A percentile compares a stretch with the other conserved stretches of the same genome.
These are phyloP conservation scores for Pogonognathellus flavescens DNA, from an alignment of 1,140 invertebrate genomes.

Conservation along the genomic window DNA sequence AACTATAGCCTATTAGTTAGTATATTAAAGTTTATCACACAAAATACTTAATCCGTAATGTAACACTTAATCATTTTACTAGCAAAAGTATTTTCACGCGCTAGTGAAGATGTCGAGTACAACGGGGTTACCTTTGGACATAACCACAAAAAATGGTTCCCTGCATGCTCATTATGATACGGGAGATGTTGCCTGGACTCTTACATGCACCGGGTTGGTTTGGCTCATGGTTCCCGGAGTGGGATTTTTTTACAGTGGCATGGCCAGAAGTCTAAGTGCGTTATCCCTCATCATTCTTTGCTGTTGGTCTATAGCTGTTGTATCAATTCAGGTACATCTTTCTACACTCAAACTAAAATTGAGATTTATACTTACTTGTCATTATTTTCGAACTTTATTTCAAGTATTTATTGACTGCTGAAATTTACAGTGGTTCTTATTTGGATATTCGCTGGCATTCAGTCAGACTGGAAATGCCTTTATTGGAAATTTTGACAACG, in stretches of 20 bases:
- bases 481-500: slow-evolving; percentile 61
- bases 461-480: slow-evolving; percentile 54
- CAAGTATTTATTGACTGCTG: neutral
- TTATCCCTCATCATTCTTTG: slow-evolving; percentile 60
- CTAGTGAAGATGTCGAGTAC: neutral
- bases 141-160: no score
- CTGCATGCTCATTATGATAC: slow-evolving; percentile 19
- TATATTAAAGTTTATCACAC: no score
- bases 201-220: slow-evolving; percentile 55
- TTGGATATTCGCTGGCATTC: slow-evolving; percentile 64
- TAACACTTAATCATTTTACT: no score
- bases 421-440: slow-evolving; percentile 58
- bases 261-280: slow-evolving; percentile 57
- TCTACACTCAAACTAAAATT: neutral
- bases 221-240: slow-evolving; percentile 64
- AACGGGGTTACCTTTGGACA: no score
- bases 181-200: slow-evolving; percentile 63
- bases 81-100: no score
- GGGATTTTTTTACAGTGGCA: slow-evolving; percentile 65
- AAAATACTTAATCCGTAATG: neutral
- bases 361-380: neutral
- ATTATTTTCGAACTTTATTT: no score
- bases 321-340: slow-evolving; percentile 62
- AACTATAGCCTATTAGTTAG: no score
- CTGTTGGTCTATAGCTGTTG: slow-evolving; percentile 63